Base-by-base conservation (phyloP, 35 echinoderm and acorn worm genomes). In the Strongylocentrotus purpuratus region DNA sequence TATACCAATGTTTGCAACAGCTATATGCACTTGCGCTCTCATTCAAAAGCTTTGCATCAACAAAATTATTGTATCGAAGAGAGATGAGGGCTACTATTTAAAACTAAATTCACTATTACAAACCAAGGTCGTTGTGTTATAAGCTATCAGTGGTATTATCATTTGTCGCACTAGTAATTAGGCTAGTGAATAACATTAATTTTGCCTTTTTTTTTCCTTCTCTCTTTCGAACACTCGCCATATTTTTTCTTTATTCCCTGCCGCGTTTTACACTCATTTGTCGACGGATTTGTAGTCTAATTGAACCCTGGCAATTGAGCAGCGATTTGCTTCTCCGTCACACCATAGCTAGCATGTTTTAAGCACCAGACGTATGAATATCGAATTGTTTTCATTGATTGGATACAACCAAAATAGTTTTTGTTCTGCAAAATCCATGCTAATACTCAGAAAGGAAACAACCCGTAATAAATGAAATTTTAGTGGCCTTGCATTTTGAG, bases 251-350 rank as follows among this genome's bases (percentile, higher is more conserved):
- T 89, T 9, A 41, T 35, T 89, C 33, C 87, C 45, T 89, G 12
- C 33, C 17, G 45, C 87, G 18, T 89, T 89, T 89, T 33, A 46
- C 33, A 5, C 32, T 22, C 87, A 14, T 89, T 46, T 89, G 11
- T 89, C 33, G 87, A 89, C 13, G 87, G 87, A 89, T 33, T 45
- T 89, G 45, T 35, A 33, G 87, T 89, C 33, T 89, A 89, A 89
- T 89, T 89, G 33, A 89, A 89, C 87, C 20, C 87, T 89, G 33
- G 45, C 25, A 45, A 89, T 89, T 89, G 32, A 41, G 13, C 12
- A 7, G 45, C 33, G 87, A 12, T 45, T 45, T 45, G 9, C 87
- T 89, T 89, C 87, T 18, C 87, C 87, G 31, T 28, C 45, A 89
- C 7, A 78, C 22, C 20, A 18, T 18, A 5, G 6, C 28, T 78